Evolutionary conservation across 2,113 vertebrate species (phyloP).

Genomic region (Porphyrio hochstetteri): DNA sequence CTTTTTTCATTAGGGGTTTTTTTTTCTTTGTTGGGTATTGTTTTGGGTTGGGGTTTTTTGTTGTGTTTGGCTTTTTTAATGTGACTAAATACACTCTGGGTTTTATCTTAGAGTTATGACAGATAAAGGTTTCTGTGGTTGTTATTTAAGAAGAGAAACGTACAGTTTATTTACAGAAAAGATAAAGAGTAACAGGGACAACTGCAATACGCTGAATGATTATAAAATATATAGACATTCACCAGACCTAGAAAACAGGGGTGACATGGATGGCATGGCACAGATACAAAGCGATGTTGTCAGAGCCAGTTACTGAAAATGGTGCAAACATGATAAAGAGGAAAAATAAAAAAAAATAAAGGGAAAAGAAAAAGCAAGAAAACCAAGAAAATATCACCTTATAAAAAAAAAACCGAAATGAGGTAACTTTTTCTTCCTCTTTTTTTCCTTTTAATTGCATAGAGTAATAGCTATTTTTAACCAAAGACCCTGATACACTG

Average conservation of each 20-base stretch:
- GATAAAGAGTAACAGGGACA: background rate
- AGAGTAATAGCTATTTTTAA: background rate
- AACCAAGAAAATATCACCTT: background rate
- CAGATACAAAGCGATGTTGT: background rate
- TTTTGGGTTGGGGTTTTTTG: no score
- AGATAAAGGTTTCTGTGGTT: background rate
- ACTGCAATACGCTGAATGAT: background rate
- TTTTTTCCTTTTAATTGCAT: background rate
- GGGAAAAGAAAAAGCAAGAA: background rate
- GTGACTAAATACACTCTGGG: background rate
- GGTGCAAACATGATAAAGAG: rapidly evolving
- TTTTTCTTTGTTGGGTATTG: no score
- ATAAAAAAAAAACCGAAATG: background rate
- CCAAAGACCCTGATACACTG: background rate
- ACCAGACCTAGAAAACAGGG: background rate
- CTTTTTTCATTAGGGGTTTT: no score
- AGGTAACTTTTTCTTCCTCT: background rate
- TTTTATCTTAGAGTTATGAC: background rate
- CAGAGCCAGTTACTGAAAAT: background rate
- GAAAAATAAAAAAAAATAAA: background rate
- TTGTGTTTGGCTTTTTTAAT: background rate
- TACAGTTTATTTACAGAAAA: background rate
- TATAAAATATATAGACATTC: background rate
- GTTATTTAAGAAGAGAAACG: background rate
- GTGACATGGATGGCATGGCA: background rate